Evolutionary conservation across 2,797 vertebrate species (phyloP).

Genomic region (Scleropages formosus): DNA sequence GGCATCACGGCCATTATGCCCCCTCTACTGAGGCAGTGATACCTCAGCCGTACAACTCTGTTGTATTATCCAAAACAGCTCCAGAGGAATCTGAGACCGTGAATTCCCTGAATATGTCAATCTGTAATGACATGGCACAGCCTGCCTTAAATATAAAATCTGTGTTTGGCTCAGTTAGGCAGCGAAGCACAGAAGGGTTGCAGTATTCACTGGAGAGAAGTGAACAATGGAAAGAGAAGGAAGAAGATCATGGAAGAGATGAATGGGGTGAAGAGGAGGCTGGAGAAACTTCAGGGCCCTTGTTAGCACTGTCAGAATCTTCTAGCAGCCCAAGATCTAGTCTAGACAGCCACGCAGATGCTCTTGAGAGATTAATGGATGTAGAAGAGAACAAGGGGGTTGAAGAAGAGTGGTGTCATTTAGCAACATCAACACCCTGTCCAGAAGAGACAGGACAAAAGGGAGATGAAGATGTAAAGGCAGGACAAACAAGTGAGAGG

Average conservation of each 20-base stretch:
- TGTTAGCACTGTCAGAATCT: constrained; percentile 64
- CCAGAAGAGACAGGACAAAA: neutral
- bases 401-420: neutral
- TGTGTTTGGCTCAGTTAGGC: neutral
- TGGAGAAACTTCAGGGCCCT: constrained; percentile 35
- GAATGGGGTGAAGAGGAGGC: constrained; percentile 73
- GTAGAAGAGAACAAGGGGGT: constrained; percentile 8
- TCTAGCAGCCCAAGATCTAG: constrained; percentile 47
- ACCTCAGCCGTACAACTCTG: neutral
- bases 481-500: neutral
- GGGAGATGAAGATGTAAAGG: neutral
- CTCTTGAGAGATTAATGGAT: constrained; percentile 30
- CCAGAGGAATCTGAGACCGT: neutral
- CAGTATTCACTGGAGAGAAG: constrained; percentile 11
- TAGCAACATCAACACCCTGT: constrained; percentile 6
- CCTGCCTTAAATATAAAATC: neutral
- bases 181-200: neutral
- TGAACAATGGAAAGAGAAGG: constrained; percentile 25
- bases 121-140: neutral
- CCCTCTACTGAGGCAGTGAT: neutral
- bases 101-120: neutral
- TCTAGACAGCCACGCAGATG: constrained; percentile 37
- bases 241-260: constrained; percentile 56
- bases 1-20: constrained; percentile 11
- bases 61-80: neutral